These are phyloP conservation scores for Phragmatobia fuliginosa DNA, from an alignment of 2,888 invertebrate species.

Conservation along the genomic window DNA sequence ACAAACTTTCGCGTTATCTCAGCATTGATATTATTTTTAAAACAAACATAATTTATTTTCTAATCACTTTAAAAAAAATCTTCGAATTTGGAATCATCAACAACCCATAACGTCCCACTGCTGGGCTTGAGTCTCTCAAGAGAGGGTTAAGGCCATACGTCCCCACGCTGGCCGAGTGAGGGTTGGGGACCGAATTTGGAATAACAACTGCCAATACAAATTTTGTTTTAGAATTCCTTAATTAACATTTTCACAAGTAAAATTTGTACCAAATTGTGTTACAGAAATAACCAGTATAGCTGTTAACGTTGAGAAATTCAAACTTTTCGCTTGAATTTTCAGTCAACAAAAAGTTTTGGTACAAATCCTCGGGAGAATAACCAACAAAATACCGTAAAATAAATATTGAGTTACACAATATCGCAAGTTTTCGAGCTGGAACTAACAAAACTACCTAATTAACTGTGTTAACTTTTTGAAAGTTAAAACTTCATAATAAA, in stretches of 20 bases:
- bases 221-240: neutral
- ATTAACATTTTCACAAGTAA: neutral
- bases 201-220: neutral
- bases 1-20: too few species aligned
- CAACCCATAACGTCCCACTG: too few species aligned
- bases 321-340: constrained; percentile 5
- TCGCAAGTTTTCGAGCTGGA: constrained; percentile 38
- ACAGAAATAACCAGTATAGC: neutral
- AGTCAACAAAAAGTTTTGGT: constrained; percentile 13
- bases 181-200: too few species aligned
- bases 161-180: too few species aligned
- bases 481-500: constrained; percentile 41
- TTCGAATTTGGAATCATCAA: too few species aligned
- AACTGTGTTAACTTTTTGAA: constrained; percentile 32
- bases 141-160: too few species aligned
- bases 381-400: constrained; percentile 29
- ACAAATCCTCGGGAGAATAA: constrained; percentile 21
- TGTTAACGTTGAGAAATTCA: neutral
- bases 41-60: too few species aligned
- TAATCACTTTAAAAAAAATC: too few species aligned
- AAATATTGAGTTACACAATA: constrained; percentile 24
- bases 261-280: neutral
- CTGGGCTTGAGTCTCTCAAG: too few species aligned
- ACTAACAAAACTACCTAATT: constrained; percentile 46
- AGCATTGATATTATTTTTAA: too few species aligned